phyloP scores from a whole-genome alignment of 2,113 vertebrate genomes.

The Pontoporia blainvillei region DNA sequence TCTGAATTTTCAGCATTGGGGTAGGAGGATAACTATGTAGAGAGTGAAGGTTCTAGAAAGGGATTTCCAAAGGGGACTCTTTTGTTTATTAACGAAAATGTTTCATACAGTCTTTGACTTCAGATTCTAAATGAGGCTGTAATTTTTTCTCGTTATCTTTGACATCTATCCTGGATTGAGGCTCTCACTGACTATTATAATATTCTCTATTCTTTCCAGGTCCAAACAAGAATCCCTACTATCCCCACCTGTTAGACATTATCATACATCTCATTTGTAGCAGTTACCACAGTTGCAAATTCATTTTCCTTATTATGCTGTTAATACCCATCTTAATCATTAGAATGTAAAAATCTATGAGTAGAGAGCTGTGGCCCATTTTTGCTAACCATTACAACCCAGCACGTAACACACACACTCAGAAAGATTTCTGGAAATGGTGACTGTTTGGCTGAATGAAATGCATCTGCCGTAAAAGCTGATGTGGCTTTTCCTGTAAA shows the following conservation, averaged over 20 bases:
- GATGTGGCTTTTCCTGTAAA: background rate
- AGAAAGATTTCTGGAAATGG: background rate
- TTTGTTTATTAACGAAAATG: slow-evolving; percentile 2
- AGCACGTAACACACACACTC: background rate
- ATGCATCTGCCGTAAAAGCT: background rate
- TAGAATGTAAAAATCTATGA: background rate
- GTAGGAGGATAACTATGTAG: background rate
- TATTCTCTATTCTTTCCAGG: background rate
- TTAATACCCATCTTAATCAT: background rate
- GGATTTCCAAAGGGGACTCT: background rate
- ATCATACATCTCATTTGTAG: background rate
- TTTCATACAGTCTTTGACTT: background rate
- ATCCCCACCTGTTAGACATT: background rate
- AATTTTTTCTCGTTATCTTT: background rate
- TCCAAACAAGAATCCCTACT: background rate
- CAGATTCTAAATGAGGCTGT: background rate
- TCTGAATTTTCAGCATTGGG: background rate
- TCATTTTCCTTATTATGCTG: background rate
- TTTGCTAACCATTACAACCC: background rate
- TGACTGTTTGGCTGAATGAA: background rate
- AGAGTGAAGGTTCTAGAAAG: background rate
- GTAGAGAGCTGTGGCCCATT: background rate
- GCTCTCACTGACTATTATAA: no score
- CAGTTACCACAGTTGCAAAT: background rate
- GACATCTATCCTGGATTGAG: background rate